Evolutionary conservation across 2,888 invertebrate genomes (phyloP).

Genomic region (Chrysopilus asiliformis): DNA sequence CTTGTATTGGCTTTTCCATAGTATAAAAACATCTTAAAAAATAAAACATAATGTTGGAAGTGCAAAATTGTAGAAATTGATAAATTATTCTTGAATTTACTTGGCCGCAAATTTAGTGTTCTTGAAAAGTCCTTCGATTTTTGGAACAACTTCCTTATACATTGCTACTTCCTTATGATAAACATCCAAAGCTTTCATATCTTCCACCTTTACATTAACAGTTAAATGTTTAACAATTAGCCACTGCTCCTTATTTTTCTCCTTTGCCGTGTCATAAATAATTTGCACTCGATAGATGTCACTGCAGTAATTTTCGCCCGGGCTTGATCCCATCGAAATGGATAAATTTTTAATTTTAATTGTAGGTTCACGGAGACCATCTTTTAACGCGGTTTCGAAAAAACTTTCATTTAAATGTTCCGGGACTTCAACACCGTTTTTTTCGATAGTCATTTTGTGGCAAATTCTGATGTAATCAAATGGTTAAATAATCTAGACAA

Average conservation of each 20-base stretch:
- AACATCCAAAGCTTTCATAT: conserved; percentile 14
- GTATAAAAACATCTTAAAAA: conserved; percentile 27
- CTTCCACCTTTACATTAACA: conserved; percentile 21
- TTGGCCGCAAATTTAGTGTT: too few relatives aligned
- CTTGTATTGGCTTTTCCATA: conserved; percentile 27
- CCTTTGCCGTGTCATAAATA: conserved; percentile 1
- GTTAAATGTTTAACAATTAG: conserved; percentile 16
- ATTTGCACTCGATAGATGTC: conserved; percentile 7
- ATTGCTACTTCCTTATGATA: conserved; percentile 18
- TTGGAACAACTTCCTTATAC: conserved; percentile 17
- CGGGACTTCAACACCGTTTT: neutral
- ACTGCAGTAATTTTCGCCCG: conserved; percentile 12
- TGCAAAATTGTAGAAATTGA: too few relatives aligned
- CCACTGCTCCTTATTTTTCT: conserved; percentile 9
- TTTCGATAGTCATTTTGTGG: neutral
- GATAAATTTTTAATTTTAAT: conserved; percentile 20
- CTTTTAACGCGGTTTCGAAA: neutral
- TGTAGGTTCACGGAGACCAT: conserved; percentile 5
- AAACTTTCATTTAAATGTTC: neutral
- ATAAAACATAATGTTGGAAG: neutral
- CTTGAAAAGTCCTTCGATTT: conserved; percentile 13
- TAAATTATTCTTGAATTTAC: too few relatives aligned
- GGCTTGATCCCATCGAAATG: conserved; percentile 15
- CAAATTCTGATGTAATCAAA: too few relatives aligned
- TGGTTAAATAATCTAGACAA: too few relatives aligned